Evolutionary conservation across 2,888 invertebrate species (phyloP).

Genomic region (Rotaria sp.): DNA sequence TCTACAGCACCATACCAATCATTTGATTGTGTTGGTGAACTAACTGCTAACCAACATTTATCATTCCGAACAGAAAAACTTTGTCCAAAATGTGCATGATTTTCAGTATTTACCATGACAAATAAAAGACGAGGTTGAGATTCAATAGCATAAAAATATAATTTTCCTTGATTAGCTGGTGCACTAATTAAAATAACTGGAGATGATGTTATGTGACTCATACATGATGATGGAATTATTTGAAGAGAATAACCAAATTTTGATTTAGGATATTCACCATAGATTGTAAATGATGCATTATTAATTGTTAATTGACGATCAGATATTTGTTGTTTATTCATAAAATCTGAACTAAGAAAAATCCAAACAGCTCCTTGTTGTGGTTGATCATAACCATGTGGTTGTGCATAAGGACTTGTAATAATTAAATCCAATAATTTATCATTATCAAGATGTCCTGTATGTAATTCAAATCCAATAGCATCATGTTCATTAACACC

Average conservation of each 20-base stretch:
- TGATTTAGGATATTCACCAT: neutral
- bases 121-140: neutral
- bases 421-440: neutral
- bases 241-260: neutral
- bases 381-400: conserved; percentile 26
- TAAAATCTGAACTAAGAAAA: neutral
- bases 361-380: conserved; percentile 29
- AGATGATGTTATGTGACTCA: neutral
- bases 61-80: neutral
- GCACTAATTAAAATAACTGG: neutral
- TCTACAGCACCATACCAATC: conserved; percentile 10
- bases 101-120: neutral
- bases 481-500: conserved; percentile 19
- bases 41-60: neutral
- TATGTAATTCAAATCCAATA: neutral
- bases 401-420: conserved; percentile 2
- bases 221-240: neutral
- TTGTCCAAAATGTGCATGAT: neutral
- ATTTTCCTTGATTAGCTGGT: neutral
- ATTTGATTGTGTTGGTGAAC: neutral
- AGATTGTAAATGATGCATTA: neutral
- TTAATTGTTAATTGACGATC: neutral
- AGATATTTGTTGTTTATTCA: neutral
- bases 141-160: neutral
- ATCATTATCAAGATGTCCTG: conserved; percentile 5